These are phyloP conservation scores for Xanthia togata DNA, from an alignment of 2,888 invertebrate species.

Conservation along the genomic window DNA sequence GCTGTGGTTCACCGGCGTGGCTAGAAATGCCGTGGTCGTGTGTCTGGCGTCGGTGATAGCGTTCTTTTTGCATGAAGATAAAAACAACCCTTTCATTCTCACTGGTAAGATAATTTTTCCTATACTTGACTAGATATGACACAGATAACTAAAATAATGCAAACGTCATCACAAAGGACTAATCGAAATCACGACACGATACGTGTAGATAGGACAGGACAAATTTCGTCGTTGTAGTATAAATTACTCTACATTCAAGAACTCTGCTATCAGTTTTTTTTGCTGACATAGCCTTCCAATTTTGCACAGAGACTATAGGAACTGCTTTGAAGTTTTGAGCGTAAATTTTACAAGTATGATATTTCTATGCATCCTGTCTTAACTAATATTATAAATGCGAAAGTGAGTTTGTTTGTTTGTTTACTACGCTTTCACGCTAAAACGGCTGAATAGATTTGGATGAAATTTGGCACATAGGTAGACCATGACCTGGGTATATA, in stretches of 20 bases:
- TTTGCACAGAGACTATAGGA: not conserved
- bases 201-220: too few species aligned
- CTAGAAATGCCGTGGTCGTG: slow-evolving; percentile 93
- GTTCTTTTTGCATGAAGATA: slow-evolving; percentile 87
- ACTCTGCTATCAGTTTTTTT: not conserved
- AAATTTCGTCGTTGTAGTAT: not conserved
- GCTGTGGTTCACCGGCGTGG: slow-evolving; percentile 92
- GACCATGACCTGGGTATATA: too few species aligned
- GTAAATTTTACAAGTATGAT: not conserved
- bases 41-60: slow-evolving; percentile 91
- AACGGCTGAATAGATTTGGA: too few species aligned
- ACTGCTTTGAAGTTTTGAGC: not conserved
- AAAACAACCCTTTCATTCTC: slow-evolving; percentile 89
- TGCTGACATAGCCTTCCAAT: not conserved
- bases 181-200: not conserved
- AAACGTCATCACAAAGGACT: not conserved
- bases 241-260: not conserved
- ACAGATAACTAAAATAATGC: not conserved
- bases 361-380: too few species aligned
- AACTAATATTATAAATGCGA: too few species aligned
- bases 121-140: not conserved
- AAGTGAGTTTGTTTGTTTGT: too few species aligned
- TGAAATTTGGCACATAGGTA: too few species aligned
- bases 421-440: too few species aligned
- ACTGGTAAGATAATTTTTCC: slow-evolving; percentile 87